A percentile compares a stretch with the other conserved stretches of the same genome.
Evolutionary conservation across 2,888 invertebrate genomes (phyloP).

Genomic region (Spodoptera picta): DNA sequence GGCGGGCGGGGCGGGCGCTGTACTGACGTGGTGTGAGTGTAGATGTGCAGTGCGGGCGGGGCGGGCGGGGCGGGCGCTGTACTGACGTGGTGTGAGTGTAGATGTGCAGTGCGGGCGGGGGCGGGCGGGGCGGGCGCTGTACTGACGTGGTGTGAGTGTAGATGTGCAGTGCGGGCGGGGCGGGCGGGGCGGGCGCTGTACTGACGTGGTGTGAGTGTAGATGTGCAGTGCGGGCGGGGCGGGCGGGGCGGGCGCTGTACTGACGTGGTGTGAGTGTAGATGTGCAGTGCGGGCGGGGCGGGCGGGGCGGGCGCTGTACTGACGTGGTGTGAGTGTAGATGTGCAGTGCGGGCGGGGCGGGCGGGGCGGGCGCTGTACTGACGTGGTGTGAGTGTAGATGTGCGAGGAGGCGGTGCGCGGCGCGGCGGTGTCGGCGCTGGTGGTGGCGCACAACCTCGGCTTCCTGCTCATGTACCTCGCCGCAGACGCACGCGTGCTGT

Average conservation of each 20-base stretch:
- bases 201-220: constrained; percentile 66
- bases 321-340: too few relatives aligned
- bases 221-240: constrained; percentile 67
- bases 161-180: constrained; percentile 69
- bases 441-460: constrained; percentile 74
- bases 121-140: constrained; percentile 72
- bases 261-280: constrained; percentile 67
- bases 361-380: too few relatives aligned
- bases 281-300: constrained; percentile 77
- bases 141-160: constrained; percentile 63
- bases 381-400: constrained; percentile 61
- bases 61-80: constrained; percentile 75
- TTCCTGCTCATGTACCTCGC: constrained; percentile 78
- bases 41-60: not conserved
- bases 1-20: too few relatives aligned
- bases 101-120: constrained; percentile 72
- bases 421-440: constrained; percentile 73
- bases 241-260: constrained; percentile 75
- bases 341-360: too few relatives aligned
- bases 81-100: constrained; percentile 63
- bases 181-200: constrained; percentile 75
- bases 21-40: not conserved
- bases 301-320: constrained; percentile 59
- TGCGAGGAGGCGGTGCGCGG: constrained; percentile 67
- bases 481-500: constrained; percentile 65